These are phyloP conservation scores for Cheirogaleus major DNA, from an alignment of 2,797 vertebrate genomes.

Conservation along the genomic window DNA sequence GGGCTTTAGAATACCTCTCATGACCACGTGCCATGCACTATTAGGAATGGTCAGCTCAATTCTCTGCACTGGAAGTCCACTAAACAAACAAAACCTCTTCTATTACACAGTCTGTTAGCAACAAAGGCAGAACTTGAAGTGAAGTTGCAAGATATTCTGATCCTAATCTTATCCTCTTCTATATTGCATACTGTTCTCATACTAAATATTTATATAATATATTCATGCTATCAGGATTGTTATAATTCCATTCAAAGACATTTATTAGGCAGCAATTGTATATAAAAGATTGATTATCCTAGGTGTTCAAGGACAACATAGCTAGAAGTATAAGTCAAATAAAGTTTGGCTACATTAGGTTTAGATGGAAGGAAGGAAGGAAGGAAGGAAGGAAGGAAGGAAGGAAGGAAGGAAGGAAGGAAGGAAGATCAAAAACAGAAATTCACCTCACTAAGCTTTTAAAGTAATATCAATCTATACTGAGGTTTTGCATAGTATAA, in stretches of 20 bases:
- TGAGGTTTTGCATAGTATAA: background rate
- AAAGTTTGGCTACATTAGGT: background rate
- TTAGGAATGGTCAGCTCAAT: background rate
- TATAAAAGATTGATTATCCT: background rate
- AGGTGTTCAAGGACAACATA: background rate
- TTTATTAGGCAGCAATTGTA: background rate
- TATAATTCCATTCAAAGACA: background rate
- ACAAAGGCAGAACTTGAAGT: background rate
- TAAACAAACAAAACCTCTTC: background rate
- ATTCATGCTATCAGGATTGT: background rate
- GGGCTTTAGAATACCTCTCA: background rate
- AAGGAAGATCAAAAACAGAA: background rate
- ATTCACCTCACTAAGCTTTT: background rate
- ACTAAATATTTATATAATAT: background rate
- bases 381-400: no score
- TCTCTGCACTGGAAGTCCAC: background rate
- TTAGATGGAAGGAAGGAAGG: no score
- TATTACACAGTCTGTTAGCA: background rate
- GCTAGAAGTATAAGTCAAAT: background rate
- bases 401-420: no score
- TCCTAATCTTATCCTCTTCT: background rate
- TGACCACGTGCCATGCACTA: background rate
- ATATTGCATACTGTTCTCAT: background rate
- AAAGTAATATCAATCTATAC: background rate
- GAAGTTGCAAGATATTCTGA: background rate